Base-by-base conservation (phyloP, 2,113 vertebrate species). In the Alouatta palliata region DNA sequence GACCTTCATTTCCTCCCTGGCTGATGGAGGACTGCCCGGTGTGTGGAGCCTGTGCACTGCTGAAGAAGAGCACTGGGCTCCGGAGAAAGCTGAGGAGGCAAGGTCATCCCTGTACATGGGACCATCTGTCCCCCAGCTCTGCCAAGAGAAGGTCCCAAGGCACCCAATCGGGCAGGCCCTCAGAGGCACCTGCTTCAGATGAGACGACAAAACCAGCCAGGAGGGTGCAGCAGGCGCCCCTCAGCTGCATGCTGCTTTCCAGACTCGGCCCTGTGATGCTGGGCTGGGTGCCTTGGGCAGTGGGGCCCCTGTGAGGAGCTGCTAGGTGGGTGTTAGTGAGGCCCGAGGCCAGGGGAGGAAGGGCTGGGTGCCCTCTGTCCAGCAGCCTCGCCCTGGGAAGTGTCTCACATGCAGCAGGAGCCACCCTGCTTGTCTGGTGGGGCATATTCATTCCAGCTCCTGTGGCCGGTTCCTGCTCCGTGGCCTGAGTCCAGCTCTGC, bases 381-480 rank as follows among this genome's bases (percentile, higher is more conserved):
- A 2, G 21, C 25, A 37, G 21, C 27, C 0, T 35, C 17, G 0
- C 19, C 30, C 10, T 10, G 17, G 43, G n/a, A 30, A 11, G 4
- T 11, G 12, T n/a, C 40, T 52, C 9, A 2, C 6, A 1, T n/a
- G 79, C 52, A 40, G 52, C 79, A 37, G 4, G 4, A 16, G 12
- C 23, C 43, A 32, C 27, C 45, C 27, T 4, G 4, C 16, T 30
- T 37, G 12, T 35, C 40, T 27, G 56, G 84, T 56, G 8, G 47
- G 45, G 14, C 32, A 45, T 76, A 30, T 32, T 49, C 7, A 3
- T 25, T 23, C 49, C 2, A 3, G 40, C 8, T 2, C 25, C 2
- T 25, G 54, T 43, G 45, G 27, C 56, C 0, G 2, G 32, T 5
- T 3, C 49, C 21, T 0, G 17, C 40, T 40, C 19, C 0, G 2